These are phyloP conservation scores for Drosophila subobscura DNA, from an alignment of 1,140 invertebrate genomes.

Conservation along the genomic window DNA sequence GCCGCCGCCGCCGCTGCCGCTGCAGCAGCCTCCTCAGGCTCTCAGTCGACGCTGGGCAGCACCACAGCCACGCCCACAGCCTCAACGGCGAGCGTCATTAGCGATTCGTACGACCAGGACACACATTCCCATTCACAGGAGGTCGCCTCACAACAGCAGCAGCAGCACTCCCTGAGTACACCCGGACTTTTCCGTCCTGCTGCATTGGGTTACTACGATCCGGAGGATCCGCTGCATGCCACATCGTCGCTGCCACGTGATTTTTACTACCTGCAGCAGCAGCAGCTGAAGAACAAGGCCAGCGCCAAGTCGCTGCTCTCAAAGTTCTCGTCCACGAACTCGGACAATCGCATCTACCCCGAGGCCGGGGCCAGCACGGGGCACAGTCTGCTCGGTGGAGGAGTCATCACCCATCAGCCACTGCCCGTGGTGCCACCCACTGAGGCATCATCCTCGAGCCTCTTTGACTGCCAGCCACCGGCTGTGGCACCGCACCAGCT, in stretches of 20 bases:
- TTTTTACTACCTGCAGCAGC: slow-evolving; percentile 79
- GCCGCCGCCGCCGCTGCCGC: slow-evolving; percentile 70
- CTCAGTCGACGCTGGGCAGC: slow-evolving; percentile 63
- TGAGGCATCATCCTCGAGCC: slow-evolving; percentile 1
- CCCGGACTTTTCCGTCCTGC: slow-evolving; percentile 66
- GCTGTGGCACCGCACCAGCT: slow-evolving; percentile 33
- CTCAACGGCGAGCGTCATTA: slow-evolving; percentile 70
- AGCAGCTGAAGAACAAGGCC: slow-evolving; percentile 77
- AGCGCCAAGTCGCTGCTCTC: slow-evolving; percentile 71
- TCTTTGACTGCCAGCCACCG: slow-evolving; percentile 63
- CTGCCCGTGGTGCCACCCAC: slow-evolving; percentile 50
- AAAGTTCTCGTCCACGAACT: slow-evolving; percentile 73
- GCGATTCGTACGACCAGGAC: slow-evolving; percentile 69
- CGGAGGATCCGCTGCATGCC: slow-evolving; percentile 73
- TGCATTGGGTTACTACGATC: slow-evolving; percentile 70
- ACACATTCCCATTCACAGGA: slow-evolving; percentile 57
- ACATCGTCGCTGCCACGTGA: slow-evolving; percentile 78
- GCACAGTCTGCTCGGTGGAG: slow-evolving; percentile 50
- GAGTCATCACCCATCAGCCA: slow-evolving; percentile 74
- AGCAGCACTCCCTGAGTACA: slow-evolving; percentile 68
- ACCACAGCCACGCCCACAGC: slow-evolving; percentile 63
- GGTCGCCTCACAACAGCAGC: slow-evolving; percentile 51
- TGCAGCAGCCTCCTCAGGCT: slow-evolving; percentile 53
- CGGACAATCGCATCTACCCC: slow-evolving; percentile 80
- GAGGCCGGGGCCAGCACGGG: slow-evolving; percentile 40